Evolutionary conservation across 2,113 vertebrate genomes (phyloP), one percentile per base, ranked within the genome.

Genomic region (Leucoraja erinaceus): DNA sequence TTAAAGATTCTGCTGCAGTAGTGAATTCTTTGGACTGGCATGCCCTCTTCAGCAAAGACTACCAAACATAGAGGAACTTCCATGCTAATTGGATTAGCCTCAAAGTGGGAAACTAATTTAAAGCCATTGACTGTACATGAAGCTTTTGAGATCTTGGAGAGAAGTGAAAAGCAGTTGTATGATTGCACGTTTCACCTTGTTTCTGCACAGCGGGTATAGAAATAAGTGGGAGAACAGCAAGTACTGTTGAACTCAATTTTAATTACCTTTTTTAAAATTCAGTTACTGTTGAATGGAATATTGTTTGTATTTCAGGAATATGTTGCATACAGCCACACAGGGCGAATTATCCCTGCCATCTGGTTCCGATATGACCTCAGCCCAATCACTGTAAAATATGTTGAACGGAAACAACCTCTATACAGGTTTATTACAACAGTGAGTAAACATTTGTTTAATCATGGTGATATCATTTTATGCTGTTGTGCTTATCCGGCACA

Each of bases 361-460:
- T 99, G 99, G 99, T 99, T 99, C 95, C 97, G 99, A 4, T 99
- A 99, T 0, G 99, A 99, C 95, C 96, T 99, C 94, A 99, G 98
- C 95, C 99, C 99, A 93, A 99, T 99, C 97, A 99, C 99, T 56
- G 98, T 99, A 94, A 99, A 99, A 94, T 99, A 99, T 95, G 99
- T 98, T 18, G 98, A 99, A 96, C 96, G 98, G 94, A 96, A 98
- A 47, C 98, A 99, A 94, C 99, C 98, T 0, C 93, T 99, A 93
- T 99, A 99, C 94, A 97, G 98, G 95, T 99, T 99, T 95, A 98
- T 99, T 95, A 99, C 98, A 6, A 99, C 98, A 90, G 99, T 99
- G 95, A 98, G 98, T 97, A 61, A 79, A n/a, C 93, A 25, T 18
- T 59, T 28, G 20, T 22, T 47, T 72, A 54, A 38, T 22, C 68